Base-by-base conservation (phyloP, 1,140 invertebrate genomes). In the Calliphora vicina region DNA sequence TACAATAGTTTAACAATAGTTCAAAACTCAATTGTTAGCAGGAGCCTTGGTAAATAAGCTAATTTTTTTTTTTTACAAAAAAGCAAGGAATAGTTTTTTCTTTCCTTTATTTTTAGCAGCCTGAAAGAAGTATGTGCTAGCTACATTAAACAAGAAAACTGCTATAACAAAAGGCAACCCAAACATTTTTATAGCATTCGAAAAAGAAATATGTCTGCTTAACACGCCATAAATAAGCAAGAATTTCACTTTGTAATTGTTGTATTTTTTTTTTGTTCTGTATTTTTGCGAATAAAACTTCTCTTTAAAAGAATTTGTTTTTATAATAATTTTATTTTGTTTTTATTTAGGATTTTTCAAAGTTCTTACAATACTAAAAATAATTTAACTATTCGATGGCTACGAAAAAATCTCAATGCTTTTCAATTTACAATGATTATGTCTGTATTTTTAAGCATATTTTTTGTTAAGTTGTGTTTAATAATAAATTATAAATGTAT, bases 331-430 rank as follows among this genome's bases (percentile, higher is more conserved):
- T 67, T 67, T 67, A 9, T 67, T 67, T 67, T 67, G 20, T 23
- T 67, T 6, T 67, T 67, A 5, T 23, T 23, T 23, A 35, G 35
- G n/a, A 5, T 13, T 50, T 50, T 50, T 50, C 17, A n/a, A 42
- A 20, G 23, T 78, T 29, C 74, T 78, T 78, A 78, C 20, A 20
- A 43, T 78, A 78, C 74, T 78, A 78, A 78, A 67, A 78, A 78
- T 78, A 78, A 78, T 78, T 78, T 78, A 67, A 78, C 74, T 78
- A 78, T 78, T 78, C 74, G 74, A 78, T 78, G 74, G 74, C 74
- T 78, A 78, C 74, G 74, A 78, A 78, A 78, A 78, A 78, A 78
- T 78, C 74, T 78, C 74, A 78, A 78, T 78, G 35, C 42, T 78
- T 78, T 43, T 78, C 74, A 78, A 78, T 78, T 43, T 78, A 78